Conservation (phyloP, 2,888 invertebrate species). For the Drosophila barbarae region DNA sequence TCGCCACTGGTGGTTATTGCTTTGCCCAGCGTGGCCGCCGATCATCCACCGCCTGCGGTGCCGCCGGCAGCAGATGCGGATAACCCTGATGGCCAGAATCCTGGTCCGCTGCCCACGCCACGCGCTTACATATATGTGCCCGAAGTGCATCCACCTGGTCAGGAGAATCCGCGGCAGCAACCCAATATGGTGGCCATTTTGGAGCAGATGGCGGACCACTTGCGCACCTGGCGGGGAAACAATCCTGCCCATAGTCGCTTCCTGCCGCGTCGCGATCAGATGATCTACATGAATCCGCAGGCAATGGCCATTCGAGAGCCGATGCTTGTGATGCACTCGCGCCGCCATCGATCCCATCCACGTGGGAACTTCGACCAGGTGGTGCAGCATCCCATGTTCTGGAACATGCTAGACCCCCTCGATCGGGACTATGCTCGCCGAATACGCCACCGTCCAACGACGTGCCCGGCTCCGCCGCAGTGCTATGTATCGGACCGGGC, state of each 20-base stretch:
- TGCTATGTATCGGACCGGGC: constrained; percentile 77
- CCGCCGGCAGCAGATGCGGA: constrained; percentile 29
- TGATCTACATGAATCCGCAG: constrained; percentile 68
- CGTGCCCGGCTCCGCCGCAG: constrained; percentile 34
- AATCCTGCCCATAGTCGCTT: constrained; percentile 66
- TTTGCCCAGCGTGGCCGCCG: constrained; percentile 39
- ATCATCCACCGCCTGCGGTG: constrained; percentile 22
- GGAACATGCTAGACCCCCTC: constrained; percentile 76
- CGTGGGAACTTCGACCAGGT: constrained; percentile 67
- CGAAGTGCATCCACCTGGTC: constrained; percentile 20
- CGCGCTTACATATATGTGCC: constrained; percentile 54
- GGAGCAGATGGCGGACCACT: constrained; percentile 48
- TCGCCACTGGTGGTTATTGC: constrained; percentile 55
- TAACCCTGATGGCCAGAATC: constrained; percentile 35
- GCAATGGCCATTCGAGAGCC: constrained; percentile 44
- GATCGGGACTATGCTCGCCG: constrained; percentile 55
- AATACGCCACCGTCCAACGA: constrained; percentile 36
- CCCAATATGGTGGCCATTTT: constrained; percentile 42
- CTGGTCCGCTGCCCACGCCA: constrained; percentile 30
- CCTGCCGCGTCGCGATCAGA: constrained; percentile 68
- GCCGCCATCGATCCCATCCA: constrained; percentile 47
- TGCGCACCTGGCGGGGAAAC: constrained; percentile 51
- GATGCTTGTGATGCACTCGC: constrained; percentile 49
- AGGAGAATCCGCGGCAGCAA: constrained; percentile 28
- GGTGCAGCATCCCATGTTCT: constrained; percentile 74